These are phyloP conservation scores for Tigriopus japonicus DNA, from an alignment of 1,140 invertebrate genomes.

Conservation along the genomic window DNA sequence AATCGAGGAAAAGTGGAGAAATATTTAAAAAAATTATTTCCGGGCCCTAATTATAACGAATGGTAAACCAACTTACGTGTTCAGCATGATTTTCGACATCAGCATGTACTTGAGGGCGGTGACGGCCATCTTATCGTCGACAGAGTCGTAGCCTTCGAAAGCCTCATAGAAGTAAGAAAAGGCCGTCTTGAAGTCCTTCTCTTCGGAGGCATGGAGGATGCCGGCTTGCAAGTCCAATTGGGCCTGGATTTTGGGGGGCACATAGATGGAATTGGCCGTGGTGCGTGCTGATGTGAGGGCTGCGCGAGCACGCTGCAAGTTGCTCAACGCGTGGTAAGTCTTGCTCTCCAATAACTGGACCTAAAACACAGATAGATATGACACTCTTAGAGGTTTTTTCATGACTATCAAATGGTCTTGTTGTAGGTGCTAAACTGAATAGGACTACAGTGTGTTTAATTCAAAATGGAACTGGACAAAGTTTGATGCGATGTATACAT, in stretches of 20 bases:
- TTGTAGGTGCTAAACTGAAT: no score
- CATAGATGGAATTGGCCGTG: slow-evolving; percentile 97
- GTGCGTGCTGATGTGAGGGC: slow-evolving; percentile 93
- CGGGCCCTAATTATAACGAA: no score
- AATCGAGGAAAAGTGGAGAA: no score
- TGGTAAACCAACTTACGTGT: slow-evolving; percentile 46
- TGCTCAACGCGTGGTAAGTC: slow-evolving; percentile 91
- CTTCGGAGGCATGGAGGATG: slow-evolving; percentile 95
- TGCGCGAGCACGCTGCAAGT: slow-evolving; percentile 87
- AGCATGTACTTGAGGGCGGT: slow-evolving; percentile 97
- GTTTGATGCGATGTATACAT: no score
- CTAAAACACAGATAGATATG: slow-evolving; percentile 7
- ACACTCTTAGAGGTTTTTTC: no score
- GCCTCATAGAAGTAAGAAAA: slow-evolving; percentile 99
- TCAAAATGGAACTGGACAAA: no score
- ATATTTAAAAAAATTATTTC: no score
- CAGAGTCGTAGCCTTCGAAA: slow-evolving; percentile 96
- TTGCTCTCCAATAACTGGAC: slow-evolving; percentile 90
- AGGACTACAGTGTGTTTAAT: no score
- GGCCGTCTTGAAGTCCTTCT: slow-evolving; percentile 97
- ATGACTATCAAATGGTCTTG: no score
- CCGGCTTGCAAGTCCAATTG: slow-evolving; percentile 80
- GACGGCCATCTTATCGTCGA: slow-evolving; percentile 71
- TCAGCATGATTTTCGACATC: slow-evolving; percentile 94
- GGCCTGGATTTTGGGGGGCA: slow-evolving; percentile 92